These are phyloP conservation scores for Ibycter americanus DNA, from an alignment of 2,797 vertebrate species.

Conservation along the genomic window DNA sequence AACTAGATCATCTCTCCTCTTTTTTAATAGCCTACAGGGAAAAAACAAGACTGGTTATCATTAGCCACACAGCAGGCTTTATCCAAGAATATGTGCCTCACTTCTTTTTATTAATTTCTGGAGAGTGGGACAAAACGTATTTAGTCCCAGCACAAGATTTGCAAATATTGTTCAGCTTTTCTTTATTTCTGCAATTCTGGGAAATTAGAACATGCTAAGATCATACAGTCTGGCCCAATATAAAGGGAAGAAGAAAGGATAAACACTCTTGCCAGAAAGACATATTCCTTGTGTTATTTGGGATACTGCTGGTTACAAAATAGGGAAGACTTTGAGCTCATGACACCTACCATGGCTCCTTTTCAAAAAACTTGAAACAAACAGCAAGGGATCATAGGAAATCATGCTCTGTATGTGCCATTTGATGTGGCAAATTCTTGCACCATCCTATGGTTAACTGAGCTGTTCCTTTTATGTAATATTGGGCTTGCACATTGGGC, in stretches of 20 bases:
- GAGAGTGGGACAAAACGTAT: not conserved
- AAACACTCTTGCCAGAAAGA: not conserved
- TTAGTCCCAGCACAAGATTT: constrained; percentile 6
- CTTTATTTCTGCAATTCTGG: constrained; percentile 5
- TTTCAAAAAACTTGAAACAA: constrained; percentile 44
- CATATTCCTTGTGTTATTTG: constrained; percentile 37
- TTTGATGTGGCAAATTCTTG: constrained; percentile 66
- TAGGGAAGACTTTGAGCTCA: constrained; percentile 8
- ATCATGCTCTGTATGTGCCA: not conserved
- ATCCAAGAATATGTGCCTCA: constrained; percentile 39
- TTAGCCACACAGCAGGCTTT: constrained; percentile 46
- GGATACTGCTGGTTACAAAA: constrained; percentile 48
- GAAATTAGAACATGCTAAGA: constrained; percentile 43
- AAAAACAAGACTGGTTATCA: constrained; percentile 34
- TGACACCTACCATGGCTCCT: constrained; percentile 50
- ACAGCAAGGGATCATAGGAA: constrained; percentile 6
- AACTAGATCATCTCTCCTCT: not conserved
- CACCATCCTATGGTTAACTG: constrained; percentile 46
- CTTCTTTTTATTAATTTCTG: constrained; percentile 37
- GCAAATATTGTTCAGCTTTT: constrained; percentile 18
- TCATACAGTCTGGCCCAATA: constrained; percentile 6
- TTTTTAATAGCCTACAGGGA: constrained; percentile 11
- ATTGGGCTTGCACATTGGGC: constrained; percentile 28
- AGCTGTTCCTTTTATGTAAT: constrained; percentile 26
- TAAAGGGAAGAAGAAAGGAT: constrained; percentile 6